Evolutionary conservation across 2,888 invertebrate species (phyloP).

Genomic region (Thymelicus acteon): DNA sequence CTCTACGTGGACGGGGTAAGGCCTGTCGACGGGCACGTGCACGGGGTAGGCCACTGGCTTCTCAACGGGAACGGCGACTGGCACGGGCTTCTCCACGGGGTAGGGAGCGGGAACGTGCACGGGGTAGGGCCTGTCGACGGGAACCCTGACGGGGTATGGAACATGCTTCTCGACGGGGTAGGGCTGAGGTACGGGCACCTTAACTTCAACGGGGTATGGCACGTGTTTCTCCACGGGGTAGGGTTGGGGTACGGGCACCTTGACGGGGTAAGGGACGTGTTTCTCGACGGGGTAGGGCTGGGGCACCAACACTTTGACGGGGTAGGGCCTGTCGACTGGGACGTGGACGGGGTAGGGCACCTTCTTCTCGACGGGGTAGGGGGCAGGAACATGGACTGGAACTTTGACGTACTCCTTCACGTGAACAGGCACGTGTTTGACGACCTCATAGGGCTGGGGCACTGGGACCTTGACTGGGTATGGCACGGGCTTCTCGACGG

Average conservation of each 20-base stretch:
- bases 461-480: slow-evolving; percentile 89
- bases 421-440: slow-evolving; percentile 88
- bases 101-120: slow-evolving; percentile 87
- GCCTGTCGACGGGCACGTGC: slow-evolving; percentile 86
- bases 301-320: slow-evolving; percentile 90
- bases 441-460: slow-evolving; percentile 89
- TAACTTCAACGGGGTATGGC: slow-evolving; percentile 89
- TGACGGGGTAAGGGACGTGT: slow-evolving; percentile 89
- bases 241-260: slow-evolving; percentile 90
- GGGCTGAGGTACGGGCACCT: slow-evolving; percentile 90
- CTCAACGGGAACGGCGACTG: slow-evolving; percentile 86
- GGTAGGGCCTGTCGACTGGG: slow-evolving; percentile 87
- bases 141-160: slow-evolving; percentile 87
- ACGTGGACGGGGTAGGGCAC: slow-evolving; percentile 87
- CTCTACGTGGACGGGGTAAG: slow-evolving; percentile 83
- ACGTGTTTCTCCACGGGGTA: slow-evolving; percentile 92
- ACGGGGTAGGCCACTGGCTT: slow-evolving; percentile 87
- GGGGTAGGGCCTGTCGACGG: slow-evolving; percentile 88
- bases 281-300: slow-evolving; percentile 93
- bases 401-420: slow-evolving; percentile 92
- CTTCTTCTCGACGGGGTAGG: slow-evolving; percentile 87
- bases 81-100: slow-evolving; percentile 86
- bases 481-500: slow-evolving; percentile 87
- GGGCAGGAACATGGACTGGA: slow-evolving; percentile 90
- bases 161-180: slow-evolving; percentile 89